phyloP scores from a whole-genome alignment of 2,113 vertebrate genomes.

The Lamprologus sp. region DNA sequence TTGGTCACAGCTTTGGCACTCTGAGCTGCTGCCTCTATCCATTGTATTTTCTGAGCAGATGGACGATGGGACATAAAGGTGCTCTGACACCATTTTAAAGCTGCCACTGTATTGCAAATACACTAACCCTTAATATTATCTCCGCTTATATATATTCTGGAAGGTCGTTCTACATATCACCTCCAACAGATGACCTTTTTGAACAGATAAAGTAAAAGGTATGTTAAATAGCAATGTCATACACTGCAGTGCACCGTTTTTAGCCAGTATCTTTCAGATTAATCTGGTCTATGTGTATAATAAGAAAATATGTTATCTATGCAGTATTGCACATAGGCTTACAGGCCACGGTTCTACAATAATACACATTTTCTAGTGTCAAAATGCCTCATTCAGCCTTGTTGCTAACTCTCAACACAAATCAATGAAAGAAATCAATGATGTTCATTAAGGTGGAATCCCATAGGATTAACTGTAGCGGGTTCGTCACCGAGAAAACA shows the following conservation, averaged over 20 bases:
- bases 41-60: not conserved
- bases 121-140: not conserved
- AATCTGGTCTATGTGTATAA: not conserved
- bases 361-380: constrained; percentile 44
- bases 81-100: not conserved
- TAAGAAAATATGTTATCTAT: not conserved
- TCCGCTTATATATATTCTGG: not conserved
- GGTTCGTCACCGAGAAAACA: constrained; percentile 51
- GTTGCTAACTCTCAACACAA: constrained; percentile 42
- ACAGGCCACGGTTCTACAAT: not conserved
- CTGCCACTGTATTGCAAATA: not conserved
- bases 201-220: not conserved
- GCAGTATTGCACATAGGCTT: not conserved
- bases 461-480: constrained; percentile 46
- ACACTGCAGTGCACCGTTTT: not conserved
- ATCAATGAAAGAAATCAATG: constrained; percentile 63
- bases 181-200: not conserved
- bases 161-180: not conserved
- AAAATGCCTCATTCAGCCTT: constrained; percentile 56
- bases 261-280: not conserved
- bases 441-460: constrained; percentile 61
- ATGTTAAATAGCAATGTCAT: not conserved
- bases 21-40: not conserved
- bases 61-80: not conserved
- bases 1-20: not conserved